Base-by-base conservation (phyloP, 2,113 vertebrate genomes). In the Labeo catla region DNA sequence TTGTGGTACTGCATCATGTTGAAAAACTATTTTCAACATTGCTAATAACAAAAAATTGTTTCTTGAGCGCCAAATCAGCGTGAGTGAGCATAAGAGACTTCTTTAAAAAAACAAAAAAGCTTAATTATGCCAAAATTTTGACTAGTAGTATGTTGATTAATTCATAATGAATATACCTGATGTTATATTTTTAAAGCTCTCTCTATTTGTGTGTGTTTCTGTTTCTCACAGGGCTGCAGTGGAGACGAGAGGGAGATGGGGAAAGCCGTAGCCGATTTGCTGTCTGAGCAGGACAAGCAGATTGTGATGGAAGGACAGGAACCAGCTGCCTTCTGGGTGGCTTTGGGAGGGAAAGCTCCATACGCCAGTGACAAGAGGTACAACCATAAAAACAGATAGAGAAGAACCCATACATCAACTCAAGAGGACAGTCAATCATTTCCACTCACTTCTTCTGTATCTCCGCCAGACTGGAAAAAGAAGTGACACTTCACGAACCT, bases 191-290 rank as follows among this genome's bases (percentile, higher is more conserved):
- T 61, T 61, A n/a, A 19, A 59, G 21, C 19, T 59, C 54, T 57
- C 6, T 57, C 16, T 57, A 19, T 73, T 11, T 9, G 52, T 89
- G 2, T 74, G 76, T 36, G 10, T 47, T 77, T 70, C 0, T 43
- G 68, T 72, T n/a, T 73, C 70, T 21, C 16, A 7, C 91, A 98
- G 97, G 97, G 97, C 34, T 98, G 97, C 94, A 98, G 94, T 0
- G 97, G 97, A 0, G 97, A 98, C 80, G 97, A 98, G 92, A 92
- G 97, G 59, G 93, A 96, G 91, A 96, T 97, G 96, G 97, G 94
- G 1, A 97, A 95, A 92, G 88, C 87, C 0, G 93, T 97, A n/a
- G 93, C 95, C 47, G 95, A 96, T 50, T 91, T 96, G 0, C 84
- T 98, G 82, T 96, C 96, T 86, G 96, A 89, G 43, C 88, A 94